Base-by-base conservation (phyloP, 2,888 invertebrate genomes). In the Sphaerophoria rueppellii region DNA sequence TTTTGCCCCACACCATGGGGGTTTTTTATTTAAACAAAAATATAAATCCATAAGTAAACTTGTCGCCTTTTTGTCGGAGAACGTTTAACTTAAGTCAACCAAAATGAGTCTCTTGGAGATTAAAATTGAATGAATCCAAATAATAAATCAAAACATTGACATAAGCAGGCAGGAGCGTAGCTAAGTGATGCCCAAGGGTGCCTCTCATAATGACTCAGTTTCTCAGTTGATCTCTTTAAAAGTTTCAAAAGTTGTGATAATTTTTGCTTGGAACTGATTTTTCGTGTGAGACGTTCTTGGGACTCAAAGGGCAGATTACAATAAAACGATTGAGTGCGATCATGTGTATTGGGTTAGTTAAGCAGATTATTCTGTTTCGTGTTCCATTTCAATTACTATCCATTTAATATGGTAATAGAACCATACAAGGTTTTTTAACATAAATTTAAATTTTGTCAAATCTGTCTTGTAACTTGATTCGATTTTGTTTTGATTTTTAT, bases 381-480 rank as follows among this genome's bases (percentile, higher is more conserved):
- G 50, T 65, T 65, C 65, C 65, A 65, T 50, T 65, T 65, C 50
- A 65, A 65, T 65, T 65, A 65, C 50, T 50, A 24, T 50, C 50
- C 37, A 50, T 37, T 63, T 65, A 16, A 50, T 65, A 65, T 65
- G 50, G 11, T 12, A 65, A 65, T 37, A 37, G 50, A 50, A 37
- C 35, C 50, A 50, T 12, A 65, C 65, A 65, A 16, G 50, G 34
- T 35, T 50, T 63, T 48, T 63, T 63, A 14, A 24, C 24, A 24
- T 24, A 34, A 48, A 48, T 63, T 37, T 48, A 43, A 43, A 43
- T 58, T 40, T 7, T 34, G 2, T 65, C 24, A 37, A 50, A 50
- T 11, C 16, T 11, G 0, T 16, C 11, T 50, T 35, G 16, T 48
- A 9, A 63, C 48, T 63, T 35, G 35, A 63, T 63, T 63, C 14